Conservation (phyloP, 2,797 vertebrate genomes). For the Syndactyla subalaris region DNA sequence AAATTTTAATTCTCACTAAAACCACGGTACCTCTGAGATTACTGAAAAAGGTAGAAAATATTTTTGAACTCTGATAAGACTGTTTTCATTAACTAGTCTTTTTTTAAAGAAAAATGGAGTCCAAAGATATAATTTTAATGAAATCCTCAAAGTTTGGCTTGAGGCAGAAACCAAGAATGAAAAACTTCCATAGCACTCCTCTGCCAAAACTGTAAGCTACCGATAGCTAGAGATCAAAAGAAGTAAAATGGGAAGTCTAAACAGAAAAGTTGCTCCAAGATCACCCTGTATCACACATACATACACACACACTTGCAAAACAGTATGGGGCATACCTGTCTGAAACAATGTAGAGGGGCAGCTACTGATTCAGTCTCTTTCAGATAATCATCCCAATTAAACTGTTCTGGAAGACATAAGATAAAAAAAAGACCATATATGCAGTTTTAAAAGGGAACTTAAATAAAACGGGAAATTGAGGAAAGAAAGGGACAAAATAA, state of each 20-base stretch:
- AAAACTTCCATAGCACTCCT: background rate
- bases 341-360: constrained; percentile 89
- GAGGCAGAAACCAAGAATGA: background rate
- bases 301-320: background rate
- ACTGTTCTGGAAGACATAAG: constrained; percentile 79
- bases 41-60: background rate
- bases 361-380: constrained; percentile 88
- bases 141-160: constrained; percentile 11
- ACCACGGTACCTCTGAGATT: background rate
- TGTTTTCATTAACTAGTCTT: background rate
- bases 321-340: constrained; percentile 83
- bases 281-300: background rate
- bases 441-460: background rate
- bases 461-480: background rate
- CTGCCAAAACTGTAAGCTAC: constrained; percentile 8
- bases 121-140: background rate
- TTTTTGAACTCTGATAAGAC: background rate
- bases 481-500: background rate
- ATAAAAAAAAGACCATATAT: constrained; percentile 18
- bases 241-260: background rate
- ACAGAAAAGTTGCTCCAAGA: background rate
- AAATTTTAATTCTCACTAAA: background rate
- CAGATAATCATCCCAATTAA: constrained; percentile 94
- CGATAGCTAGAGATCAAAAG: constrained; percentile 31
- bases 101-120: background rate